Evolutionary conservation across 2,113 vertebrate species (phyloP).

Genomic region (Salminus brasiliensis): DNA sequence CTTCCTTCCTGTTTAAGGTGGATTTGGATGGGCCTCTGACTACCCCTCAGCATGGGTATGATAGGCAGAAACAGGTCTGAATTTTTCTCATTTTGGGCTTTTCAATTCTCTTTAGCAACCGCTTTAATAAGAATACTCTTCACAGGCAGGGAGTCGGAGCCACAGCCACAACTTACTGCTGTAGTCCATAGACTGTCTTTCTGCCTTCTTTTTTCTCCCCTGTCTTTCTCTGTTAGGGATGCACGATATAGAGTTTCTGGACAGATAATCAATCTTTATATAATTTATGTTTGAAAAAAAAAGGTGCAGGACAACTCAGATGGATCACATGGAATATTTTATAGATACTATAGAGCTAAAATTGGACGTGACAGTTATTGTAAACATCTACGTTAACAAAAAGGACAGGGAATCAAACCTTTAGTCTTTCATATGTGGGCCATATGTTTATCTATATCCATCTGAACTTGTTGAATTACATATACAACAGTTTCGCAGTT

Average conservation of each 20-base stretch:
- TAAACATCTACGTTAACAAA: not conserved
- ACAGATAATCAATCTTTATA: too few species aligned
- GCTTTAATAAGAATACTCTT: slow-evolving; percentile 57
- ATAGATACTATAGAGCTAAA: not conserved
- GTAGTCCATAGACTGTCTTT: slow-evolving; percentile 25
- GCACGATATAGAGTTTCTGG: too few species aligned
- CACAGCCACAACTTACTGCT: slow-evolving; percentile 1
- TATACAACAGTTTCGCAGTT: too few species aligned
- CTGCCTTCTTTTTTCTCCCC: slow-evolving; percentile 14
- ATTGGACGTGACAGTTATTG: not conserved
- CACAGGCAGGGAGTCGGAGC: slow-evolving; percentile 48
- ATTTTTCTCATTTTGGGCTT: slow-evolving; percentile 84
- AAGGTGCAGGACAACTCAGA: too few species aligned
- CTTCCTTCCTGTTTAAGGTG: slow-evolving; percentile 79
- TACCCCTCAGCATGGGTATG: slow-evolving; percentile 79
- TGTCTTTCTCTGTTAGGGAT: slow-evolving; percentile 13
- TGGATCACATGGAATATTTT: too few species aligned
- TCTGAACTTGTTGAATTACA: too few species aligned
- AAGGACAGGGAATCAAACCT: not conserved
- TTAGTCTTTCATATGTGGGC: not conserved
- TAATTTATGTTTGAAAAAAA: too few species aligned
- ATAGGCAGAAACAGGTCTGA: slow-evolving; percentile 85
- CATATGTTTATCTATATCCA: too few species aligned
- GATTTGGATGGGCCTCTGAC: slow-evolving; percentile 79
- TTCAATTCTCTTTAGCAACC: slow-evolving; percentile 54